Evolutionary conservation across 1,140 invertebrate genomes (phyloP), one percentile per base, ranked within the genome.

Genomic region (Conus betulinus): DNA sequence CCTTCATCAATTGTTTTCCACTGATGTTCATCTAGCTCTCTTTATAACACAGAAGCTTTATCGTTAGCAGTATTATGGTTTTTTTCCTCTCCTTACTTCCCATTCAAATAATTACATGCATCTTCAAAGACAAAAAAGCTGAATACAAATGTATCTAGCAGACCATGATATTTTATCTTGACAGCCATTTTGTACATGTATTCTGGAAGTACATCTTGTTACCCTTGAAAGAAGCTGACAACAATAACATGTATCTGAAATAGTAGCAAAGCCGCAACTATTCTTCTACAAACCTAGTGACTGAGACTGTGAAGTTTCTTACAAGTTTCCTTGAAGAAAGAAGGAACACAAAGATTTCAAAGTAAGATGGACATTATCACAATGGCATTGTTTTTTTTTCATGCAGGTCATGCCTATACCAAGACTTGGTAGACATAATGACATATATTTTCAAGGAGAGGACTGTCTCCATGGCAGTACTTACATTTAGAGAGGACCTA

Each of bases 401-500:
- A 81, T 81, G 79, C 79, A 81, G 79, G 79, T 52, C 67, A 71
- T 71, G 67, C 20, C 67, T 71, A 7, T 20, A 71, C 11, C 67
- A 71, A 20, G 20, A 71, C 11, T 23, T n/a, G 15, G 67, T 71
- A 6, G 13, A 71, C 67, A 71, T 71, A 71, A 13, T 71, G 57
- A 71, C 67, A 71, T 71, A n/a, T 23, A 71, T 7, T 13, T 71
- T 71, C 17, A 71, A 71, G 67, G 39, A 53, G 79, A 51, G 25
- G 8, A 23, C 39, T 4, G 51, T 53, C 79, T 81, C 79, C 39
- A n/a, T 27, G 53, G 53, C 86, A 51, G 82, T 91, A 91, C 90
- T 91, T 91, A 91, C 90, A 90, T 91, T 88, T n/a, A 88, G 57
- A 57, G 86, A 74, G 86, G 88, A 85, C 84, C 88, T 90, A 88